A percentile compares a stretch with the other conserved stretches of the same genome.
Conservation (phyloP, 2,113 vertebrate species). For the Romanogobio albipinnatus region DNA sequence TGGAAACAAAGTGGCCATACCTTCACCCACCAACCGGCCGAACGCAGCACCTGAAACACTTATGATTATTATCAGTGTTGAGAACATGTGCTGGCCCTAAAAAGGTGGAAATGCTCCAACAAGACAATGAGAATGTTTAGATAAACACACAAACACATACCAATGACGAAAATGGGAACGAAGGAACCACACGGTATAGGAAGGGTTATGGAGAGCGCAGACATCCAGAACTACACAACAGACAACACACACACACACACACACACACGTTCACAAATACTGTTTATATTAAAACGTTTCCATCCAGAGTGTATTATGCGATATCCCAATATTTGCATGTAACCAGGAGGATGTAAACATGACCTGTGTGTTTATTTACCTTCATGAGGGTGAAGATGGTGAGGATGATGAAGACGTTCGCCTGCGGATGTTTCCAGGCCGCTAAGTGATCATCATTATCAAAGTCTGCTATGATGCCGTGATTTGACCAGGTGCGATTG, state of each 20-base stretch:
- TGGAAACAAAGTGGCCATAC: constrained; percentile 96
- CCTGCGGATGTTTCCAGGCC: constrained; percentile 91
- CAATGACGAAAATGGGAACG: constrained; percentile 96
- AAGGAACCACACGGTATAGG: constrained; percentile 96
- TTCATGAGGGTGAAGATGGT: constrained; percentile 95
- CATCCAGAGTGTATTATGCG: too few relatives aligned
- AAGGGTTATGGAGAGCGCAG: constrained; percentile 94
- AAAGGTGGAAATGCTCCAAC: background rate
- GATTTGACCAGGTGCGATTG: constrained; percentile 93
- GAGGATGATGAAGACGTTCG: constrained; percentile 91
- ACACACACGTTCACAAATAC: background rate
- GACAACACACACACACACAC: constrained; percentile 10
- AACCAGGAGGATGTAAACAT: background rate
- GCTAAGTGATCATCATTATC: constrained; percentile 81
- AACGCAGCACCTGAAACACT: constrained; percentile 87
- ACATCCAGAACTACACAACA: constrained; percentile 94
- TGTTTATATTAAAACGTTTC: background rate
- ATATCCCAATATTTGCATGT: too few relatives aligned
- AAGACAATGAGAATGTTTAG: background rate
- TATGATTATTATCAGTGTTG: background rate
- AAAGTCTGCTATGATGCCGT: constrained; percentile 85
- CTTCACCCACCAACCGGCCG: constrained; percentile 93
- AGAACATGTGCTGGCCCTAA: background rate
- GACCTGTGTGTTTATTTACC: constrained; percentile 68
- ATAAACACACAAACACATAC: constrained; percentile 66